phyloP scores from a whole-genome alignment of 2,888 invertebrate species.

The Eumerus sabulonum region DNA sequence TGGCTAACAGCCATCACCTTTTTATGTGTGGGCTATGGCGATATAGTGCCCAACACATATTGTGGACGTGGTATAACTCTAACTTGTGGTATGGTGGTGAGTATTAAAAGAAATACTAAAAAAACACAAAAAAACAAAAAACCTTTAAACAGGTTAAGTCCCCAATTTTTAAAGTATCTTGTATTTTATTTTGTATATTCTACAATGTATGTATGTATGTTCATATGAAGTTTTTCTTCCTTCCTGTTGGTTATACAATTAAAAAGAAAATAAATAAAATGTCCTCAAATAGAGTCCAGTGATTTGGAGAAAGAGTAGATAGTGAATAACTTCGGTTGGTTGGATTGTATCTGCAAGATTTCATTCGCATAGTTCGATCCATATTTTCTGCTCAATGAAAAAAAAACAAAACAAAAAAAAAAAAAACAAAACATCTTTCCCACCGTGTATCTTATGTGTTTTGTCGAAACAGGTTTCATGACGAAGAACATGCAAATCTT shows the following conservation, averaged over 20 bases:
- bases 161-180: constrained; percentile 30
- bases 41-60: constrained; percentile 99
- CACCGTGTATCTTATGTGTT: constrained; percentile 69
- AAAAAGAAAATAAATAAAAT: constrained; percentile 3
- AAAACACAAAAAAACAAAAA: constrained; percentile 42
- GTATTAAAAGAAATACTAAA: constrained; percentile 78
- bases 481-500: constrained; percentile 98
- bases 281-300: background rate
- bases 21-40: constrained; percentile 99
- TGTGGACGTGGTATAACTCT: constrained; percentile 99
- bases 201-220: constrained; percentile 28
- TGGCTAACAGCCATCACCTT: constrained; percentile 99
- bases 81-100: constrained; percentile 99
- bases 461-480: constrained; percentile 90
- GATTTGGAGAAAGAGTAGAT: background rate
- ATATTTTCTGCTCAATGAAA: constrained; percentile 64
- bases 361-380: constrained; percentile 54
- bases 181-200: constrained; percentile 48
- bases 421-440: constrained; percentile 49
- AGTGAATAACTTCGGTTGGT: constrained; percentile 61
- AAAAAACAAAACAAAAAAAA: constrained; percentile 34
- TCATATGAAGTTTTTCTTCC: constrained; percentile 34
- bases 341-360: constrained; percentile 34
- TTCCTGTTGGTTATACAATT: constrained; percentile 43
- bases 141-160: constrained; percentile 49